Base-by-base conservation (phyloP, 2,797 vertebrate genomes). In the Sciaenops ocellatus region DNA sequence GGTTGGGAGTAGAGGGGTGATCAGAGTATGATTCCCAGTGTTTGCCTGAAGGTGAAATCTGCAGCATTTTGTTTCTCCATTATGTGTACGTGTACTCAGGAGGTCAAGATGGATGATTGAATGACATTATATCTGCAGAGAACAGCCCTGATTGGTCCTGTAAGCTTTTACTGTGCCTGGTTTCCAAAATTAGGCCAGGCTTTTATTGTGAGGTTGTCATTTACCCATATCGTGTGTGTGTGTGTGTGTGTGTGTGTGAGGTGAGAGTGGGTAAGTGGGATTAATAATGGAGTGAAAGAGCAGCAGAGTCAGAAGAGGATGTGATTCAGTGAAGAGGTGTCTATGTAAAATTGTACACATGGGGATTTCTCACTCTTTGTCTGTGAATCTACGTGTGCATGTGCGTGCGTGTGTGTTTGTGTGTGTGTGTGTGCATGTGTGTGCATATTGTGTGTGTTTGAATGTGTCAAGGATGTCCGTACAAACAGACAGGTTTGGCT, bases 231-330 rank as follows among this genome's bases (percentile, higher is more conserved):
- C 0, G 62, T 56, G 82, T 78, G 18, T n/a, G 46, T n/a, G 5
- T 15, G 34, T 8, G 18, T 0, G 42, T 7, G 71, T 17, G 76
- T 41, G 62, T 60, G 82, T 80, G 20, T 22, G 28, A 50, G 78
- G 78, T 78, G 83, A 83, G 55, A 80, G 78, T 60, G 54, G 81
- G 62, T 80, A 82, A 89, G 80, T 87, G 61, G 71, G 86, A 89
- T 93, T 85, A 93, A 92, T 94, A 92, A 91, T 93, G 68, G 84
- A 91, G 87, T 67, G 71, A 84, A 76, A 78, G 79, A 63, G 78
- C 77, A 71, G 65, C 47, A 64, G 44, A 67, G 55, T 76, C 67
- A 70, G 73, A 71, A 68, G 71, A 87, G 80, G 86, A 64, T 62
- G 73, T 59, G 68, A 80, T 84, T 80, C 80, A 65, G 51, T 71